Evolutionary conservation across 2,888 invertebrate species (phyloP), one percentile per base, ranked within the genome.

Genomic region (Calameuta pallipes): DNA sequence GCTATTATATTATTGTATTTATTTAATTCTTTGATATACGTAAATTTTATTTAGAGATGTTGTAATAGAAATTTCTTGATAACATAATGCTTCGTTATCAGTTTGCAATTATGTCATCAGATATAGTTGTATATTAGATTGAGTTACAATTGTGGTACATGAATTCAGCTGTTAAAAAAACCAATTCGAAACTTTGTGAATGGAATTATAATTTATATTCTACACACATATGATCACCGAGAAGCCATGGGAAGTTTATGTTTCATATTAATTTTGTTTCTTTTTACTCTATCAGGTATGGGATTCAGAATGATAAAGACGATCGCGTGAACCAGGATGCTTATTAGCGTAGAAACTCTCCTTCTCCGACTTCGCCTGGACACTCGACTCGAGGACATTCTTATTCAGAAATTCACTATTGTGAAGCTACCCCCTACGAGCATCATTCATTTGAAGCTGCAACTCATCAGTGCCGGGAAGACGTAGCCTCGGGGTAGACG

Each of bases 331-430:
- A 56, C 56, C 23, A 56, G 23, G 23, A 56, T 56, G 23, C 56
- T 56, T 56, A 23, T 56, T 56, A 56, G 23, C 56, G 56, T 23
- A 56, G 56, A 56, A 56, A 6, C 15, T n/a, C 74, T 74, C 34
- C 75, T 75, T 73, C 13, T 31, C 76, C 76, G 56, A 69, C 78
- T 78, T 80, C 81, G 76, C 80, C 81, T 81, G 80, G 83, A 78
- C 82, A 87, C 81, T 82, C 82, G 80, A 80, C 83, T 86, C 81
- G 71, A 31, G 71, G 30, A 35, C 81, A 82, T 85, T 82, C 82
- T 85, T 82, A 82, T 81, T 81, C 82, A 80, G 76, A 78, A 83
- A 80, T 82, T 75, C 80, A 78, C 79, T 82, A 83, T 83, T 81
- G 76, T 80, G 69, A 79, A 77, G 81, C 78, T 80, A 31, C 77